Evolutionary conservation across 1,140 invertebrate genomes (phyloP), one percentile per base, ranked within the genome.

Genomic region (Agrilus planipennis): DNA sequence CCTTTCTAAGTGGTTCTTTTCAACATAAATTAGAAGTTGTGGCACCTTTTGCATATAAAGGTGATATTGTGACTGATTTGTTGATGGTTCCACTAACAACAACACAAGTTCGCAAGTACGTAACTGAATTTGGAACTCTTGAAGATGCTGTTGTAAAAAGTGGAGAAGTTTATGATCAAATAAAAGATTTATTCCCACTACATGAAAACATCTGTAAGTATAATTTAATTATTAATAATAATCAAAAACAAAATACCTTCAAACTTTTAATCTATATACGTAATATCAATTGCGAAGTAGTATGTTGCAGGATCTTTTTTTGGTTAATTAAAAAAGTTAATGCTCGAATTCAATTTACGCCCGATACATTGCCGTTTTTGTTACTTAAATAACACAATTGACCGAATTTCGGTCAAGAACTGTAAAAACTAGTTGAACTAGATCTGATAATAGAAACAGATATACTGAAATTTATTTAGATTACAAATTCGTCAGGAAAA

Each of bases 21-120:
- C 53, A 73, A 46, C 64, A 75, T 50, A 70, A 70, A 55, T 61
- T 87, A 18, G 85, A 89, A 65, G 65, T 89, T 32, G 52, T 86
- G 10, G 76, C 82, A 19, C 84, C 87, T 16, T 65, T 68, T 9
- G 60, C 75, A 29, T 84, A 84, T 60, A 74, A 75, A 40, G 75
- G 73, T 17, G 76, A 76, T 22, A 67, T 87, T 29, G 69, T 81
- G n/a, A 73, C 81, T 56, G 84, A 89, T 58, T 59, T 91, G 12
- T 75, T 78, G 7, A 70, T 78, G 52, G 80, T 82, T 36, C 82
- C 86, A 3, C 54, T 90, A 21, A 81, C 79, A 30, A 48, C 39
- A 12, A 55, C 52, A 23, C 76, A 86, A 49, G 75, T 76, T 47
- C 62, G 71, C 43, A 69, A 62, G 51, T 62, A 84, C 11, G 71